Percentiles rank a stretch among this genome's conserved stretches.
Evolutionary conservation across 2,888 invertebrate genomes (phyloP).

Genomic region (Eupithecia centaureata): DNA sequence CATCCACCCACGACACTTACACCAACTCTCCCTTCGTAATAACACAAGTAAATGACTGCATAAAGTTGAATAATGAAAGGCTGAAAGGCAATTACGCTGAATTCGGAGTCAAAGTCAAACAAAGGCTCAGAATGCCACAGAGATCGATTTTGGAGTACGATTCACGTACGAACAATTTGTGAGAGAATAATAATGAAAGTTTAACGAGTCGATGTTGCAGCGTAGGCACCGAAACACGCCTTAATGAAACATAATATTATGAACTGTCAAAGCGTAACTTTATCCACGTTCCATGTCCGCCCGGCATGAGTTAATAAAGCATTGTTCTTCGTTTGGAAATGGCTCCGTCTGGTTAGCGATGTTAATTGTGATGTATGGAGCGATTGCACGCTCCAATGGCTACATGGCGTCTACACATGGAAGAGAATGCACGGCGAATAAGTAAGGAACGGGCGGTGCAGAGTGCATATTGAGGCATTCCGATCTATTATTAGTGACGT

Average conservation of each 20-base stretch:
- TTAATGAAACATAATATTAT: constrained; percentile 75
- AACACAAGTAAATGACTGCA: constrained; percentile 83
- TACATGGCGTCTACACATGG: constrained; percentile 53
- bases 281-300: constrained; percentile 53
- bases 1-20: constrained; percentile 80
- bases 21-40: constrained; percentile 79
- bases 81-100: constrained; percentile 83
- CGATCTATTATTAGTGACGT: constrained; percentile 81
- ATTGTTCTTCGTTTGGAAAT: constrained; percentile 60
- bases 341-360: constrained; percentile 54
- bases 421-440: constrained; percentile 62
- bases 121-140: constrained; percentile 73
- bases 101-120: constrained; percentile 83
- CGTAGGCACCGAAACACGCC: constrained; percentile 56
- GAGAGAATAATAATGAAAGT: constrained; percentile 81
- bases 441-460: constrained; percentile 68
- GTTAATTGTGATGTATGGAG: constrained; percentile 56
- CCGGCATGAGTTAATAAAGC: constrained; percentile 53
- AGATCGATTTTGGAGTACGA: constrained; percentile 80
- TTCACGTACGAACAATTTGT: constrained; percentile 82
- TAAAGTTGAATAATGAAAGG: constrained; percentile 83
- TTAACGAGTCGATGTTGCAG: constrained; percentile 75
- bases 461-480: constrained; percentile 75
- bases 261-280: constrained; percentile 62
- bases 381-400: constrained; percentile 56